Base-by-base conservation (phyloP, 2,797 vertebrate species). In the Ambastaia sidthimunki region DNA sequence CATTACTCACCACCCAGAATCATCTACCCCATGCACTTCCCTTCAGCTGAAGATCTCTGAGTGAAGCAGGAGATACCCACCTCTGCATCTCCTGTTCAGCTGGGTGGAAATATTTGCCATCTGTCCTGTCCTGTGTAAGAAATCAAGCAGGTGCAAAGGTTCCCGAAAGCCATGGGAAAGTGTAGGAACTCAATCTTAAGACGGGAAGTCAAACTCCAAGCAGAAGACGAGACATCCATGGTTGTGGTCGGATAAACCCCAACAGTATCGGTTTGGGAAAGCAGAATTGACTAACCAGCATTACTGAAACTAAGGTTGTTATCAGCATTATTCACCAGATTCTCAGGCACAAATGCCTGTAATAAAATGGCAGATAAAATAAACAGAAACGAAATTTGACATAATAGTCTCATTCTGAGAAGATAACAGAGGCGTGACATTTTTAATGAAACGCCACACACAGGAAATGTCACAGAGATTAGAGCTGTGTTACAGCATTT, bases 1-100 rank as follows among this genome's bases (percentile, higher is more conserved):
- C 95, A 96, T 96, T 97, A 97, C 94, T 96, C 95, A 94, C 93
- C 94, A 93, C 94, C 93, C 94, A 92, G 47, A 77, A 74, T 19
- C 44, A 47, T 2, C 57, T 4, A 52, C 19, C 57, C 23, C 0
- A 21, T 15, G 54, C 62, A 57, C 62, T 76, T 63, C 41, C 73
- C 71, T 74, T 50, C 74, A 55, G 54, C 54, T 55, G 1, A n/a
- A n/a, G 52, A 54, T 19, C 16, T 16, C 3, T 7, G 3, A 18
- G n/a, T 54, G 50, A n/a, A 54, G 7, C n/a, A 21, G n/a, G 7
- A 11, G 7, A 3, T 18, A 3, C n/a, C 18, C 52, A 55, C n/a
- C n/a, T 55, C 52, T 55, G 18, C 6, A 55, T 55, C n/a, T 55
- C 52, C 18, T 55, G 18, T 55, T 19, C 18, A 9, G 52, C n/a